Percentiles rank a stretch among this genome's conserved stretches.
Conservation (phyloP, 1,140 invertebrate genomes). For the Paramacrobiotus metropolitanus region DNA sequence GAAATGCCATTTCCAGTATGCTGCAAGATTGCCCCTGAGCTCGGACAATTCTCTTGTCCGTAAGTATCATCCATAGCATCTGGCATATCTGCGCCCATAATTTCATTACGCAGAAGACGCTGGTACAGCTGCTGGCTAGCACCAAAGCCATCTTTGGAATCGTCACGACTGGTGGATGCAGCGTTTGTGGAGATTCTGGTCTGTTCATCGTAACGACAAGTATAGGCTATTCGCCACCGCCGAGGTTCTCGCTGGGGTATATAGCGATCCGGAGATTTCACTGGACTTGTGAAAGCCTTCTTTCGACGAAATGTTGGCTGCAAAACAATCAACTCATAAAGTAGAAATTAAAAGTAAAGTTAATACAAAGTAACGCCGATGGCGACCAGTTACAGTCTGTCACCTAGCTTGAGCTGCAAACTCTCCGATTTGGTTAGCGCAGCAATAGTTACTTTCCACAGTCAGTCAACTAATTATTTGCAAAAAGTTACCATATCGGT, state of each 20-base stretch:
- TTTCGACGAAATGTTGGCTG: neutral
- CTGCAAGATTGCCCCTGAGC: neutral
- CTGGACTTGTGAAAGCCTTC: neutral
- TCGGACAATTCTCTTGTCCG: neutral
- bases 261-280: neutral
- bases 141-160: neutral
- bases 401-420: no score
- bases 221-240: neutral
- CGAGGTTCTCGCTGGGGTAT: neutral
- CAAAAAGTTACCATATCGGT: no score
- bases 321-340: neutral
- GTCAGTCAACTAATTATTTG: no score
- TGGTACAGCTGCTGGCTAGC: neutral
- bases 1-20: neutral
- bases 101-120: neutral
- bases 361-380: neutral
- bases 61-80: neutral
- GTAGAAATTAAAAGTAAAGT: neutral
- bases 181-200: neutral
- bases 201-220: neutral
- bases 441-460: no score
- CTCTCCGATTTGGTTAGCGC: no score
- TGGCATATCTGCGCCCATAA: conserved; percentile 1
- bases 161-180: neutral
- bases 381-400: neutral